Evolutionary conservation across 2,797 vertebrate genomes (phyloP).

Genomic region (Cheirogaleus major): DNA sequence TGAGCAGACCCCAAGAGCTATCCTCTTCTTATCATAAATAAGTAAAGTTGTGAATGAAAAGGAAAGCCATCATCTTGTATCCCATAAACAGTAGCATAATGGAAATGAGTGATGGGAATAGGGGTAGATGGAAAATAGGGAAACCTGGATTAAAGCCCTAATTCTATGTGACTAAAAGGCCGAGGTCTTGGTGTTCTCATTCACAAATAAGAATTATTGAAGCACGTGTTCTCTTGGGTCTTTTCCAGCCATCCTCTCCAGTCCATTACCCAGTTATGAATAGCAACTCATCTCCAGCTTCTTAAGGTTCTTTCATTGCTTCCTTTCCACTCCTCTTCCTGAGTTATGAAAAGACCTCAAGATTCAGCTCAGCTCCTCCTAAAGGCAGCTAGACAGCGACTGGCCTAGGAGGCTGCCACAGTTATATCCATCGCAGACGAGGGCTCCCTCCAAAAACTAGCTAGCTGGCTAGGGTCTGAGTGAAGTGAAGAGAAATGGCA

Average conservation of each 20-base stretch:
- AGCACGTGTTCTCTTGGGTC: background rate
- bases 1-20: background rate
- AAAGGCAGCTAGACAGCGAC: background rate
- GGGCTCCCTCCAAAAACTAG: background rate
- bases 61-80: background rate
- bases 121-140: background rate
- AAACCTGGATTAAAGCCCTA: background rate
- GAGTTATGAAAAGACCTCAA: background rate
- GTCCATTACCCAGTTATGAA: background rate
- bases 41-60: background rate
- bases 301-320: background rate
- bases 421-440: background rate
- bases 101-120: background rate
- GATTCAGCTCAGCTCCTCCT: background rate
- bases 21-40: background rate
- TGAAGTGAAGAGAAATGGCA: background rate
- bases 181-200: background rate
- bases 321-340: conserved; percentile 4
- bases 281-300: background rate
- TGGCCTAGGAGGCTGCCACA: background rate
- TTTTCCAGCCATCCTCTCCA: background rate
- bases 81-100: background rate
- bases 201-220: background rate
- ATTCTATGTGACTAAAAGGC: background rate
- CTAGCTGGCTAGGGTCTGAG: background rate